Base-by-base conservation (phyloP, 2,888 invertebrate species). In the Portevinia maculata region DNA sequence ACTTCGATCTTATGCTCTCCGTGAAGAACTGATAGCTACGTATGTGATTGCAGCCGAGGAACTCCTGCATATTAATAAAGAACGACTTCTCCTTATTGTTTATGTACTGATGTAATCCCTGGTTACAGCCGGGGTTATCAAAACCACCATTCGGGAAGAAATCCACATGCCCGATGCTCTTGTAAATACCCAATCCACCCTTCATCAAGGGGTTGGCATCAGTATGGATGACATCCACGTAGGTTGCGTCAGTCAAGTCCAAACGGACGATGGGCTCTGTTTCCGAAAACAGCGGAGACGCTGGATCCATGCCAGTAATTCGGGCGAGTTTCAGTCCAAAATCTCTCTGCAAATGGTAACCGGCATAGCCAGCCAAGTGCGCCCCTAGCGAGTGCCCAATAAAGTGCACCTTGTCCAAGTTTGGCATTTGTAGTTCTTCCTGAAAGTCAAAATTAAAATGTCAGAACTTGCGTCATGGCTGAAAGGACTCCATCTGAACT, bases 61-160 rank as follows among this genome's bases (percentile, higher is more conserved):
- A 90, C 84, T 90, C 87, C 75, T 89, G 89, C 87, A 91, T 89
- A 91, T 94, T 94, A 84, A 91, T 89, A 81, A 94, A 92, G 65
- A 95, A 91, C 46, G 94, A 93, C 37, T 92, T 92, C 85, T 93
- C 93, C 62, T 92, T 91, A 81, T 85, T 88, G 71, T 93, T 92
- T 84, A 95, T 93, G 52, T 94, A 94, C 79, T 94, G 93, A 57
- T 93, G 91, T 11, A 95, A 92, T 32, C 92, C 93, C 60, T 91
- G 89, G 75, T 90, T 90, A 85, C 94, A 94, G 32, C 96, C 96
- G 0, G 96, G 96, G 88, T 96, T 97, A 74, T 94, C 93, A 5
- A 94, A 93, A 0, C 98, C 98, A 0, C 97, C 97, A 88, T 98
- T 98, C 0, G 97, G 97, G 89, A 94, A 98, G 90, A 97, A 98